These are phyloP conservation scores for Moxostoma hubbsi DNA, from an alignment of 2,797 vertebrate species.

Conservation along the genomic window DNA sequence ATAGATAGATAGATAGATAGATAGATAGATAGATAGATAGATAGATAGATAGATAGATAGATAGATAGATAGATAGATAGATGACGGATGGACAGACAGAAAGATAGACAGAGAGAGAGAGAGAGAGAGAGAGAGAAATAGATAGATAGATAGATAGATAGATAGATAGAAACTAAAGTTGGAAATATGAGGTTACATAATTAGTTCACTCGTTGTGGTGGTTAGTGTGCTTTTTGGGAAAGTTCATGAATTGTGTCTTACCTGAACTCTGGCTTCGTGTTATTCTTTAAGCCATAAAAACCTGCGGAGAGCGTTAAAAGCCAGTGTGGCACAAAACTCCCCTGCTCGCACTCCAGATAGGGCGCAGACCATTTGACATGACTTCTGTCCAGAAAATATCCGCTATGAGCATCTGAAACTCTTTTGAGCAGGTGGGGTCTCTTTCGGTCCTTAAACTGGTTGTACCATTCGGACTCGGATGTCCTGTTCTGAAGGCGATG, in stretches of 20 bases:
- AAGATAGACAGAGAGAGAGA: too few species aligned
- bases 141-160: too few species aligned
- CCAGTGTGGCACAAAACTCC: slow-evolving; percentile 93
- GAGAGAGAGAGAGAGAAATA: too few species aligned
- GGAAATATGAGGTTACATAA: too few species aligned
- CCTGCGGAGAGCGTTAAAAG: slow-evolving; percentile 91
- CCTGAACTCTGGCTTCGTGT: slow-evolving; percentile 92
- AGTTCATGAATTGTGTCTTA: slow-evolving; percentile 67
- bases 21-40: too few species aligned
- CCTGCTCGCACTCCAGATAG: slow-evolving; percentile 92
- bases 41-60: too few species aligned
- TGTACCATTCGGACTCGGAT: slow-evolving; percentile 88
- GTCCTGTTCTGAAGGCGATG: slow-evolving; percentile 80
- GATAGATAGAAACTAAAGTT: too few species aligned
- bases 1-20: too few species aligned
- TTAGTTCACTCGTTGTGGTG: too few species aligned
- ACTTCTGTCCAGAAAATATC: slow-evolving; percentile 82
- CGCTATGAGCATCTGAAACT: slow-evolving; percentile 70
- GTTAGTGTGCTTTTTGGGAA: too few species aligned
- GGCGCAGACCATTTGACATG: slow-evolving; percentile 96
- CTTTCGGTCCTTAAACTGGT: slow-evolving; percentile 84
- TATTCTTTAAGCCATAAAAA: slow-evolving; percentile 87
- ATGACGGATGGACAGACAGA: too few species aligned
- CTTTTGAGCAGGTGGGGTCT: slow-evolving; percentile 76
- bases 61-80: too few species aligned